Conservation (phyloP, 2,113 vertebrate species). For the Oreochromis spilurus region DNA sequence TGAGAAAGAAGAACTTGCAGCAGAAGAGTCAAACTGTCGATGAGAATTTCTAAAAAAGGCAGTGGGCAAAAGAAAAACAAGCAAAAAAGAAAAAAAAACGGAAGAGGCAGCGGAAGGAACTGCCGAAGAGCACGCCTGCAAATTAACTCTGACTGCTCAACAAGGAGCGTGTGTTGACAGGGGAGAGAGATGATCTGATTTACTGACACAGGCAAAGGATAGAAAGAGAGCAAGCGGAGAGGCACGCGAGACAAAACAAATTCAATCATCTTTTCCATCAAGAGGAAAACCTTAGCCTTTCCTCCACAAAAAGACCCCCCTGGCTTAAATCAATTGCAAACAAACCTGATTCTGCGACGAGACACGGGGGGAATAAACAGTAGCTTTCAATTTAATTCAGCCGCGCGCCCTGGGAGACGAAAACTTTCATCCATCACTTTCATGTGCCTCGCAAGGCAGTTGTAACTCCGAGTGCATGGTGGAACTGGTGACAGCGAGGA, state of each 20-base stretch:
- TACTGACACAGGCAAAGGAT: slow-evolving; percentile 61
- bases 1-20: slow-evolving; percentile 12
- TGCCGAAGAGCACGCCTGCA: slow-evolving; percentile 36
- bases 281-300: slow-evolving; percentile 62
- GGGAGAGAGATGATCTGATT: slow-evolving; percentile 71
- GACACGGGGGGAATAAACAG: slow-evolving; percentile 74
- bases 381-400: slow-evolving; percentile 78
- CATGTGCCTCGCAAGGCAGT: slow-evolving; percentile 49
- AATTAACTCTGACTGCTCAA: slow-evolving; percentile 76
- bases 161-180: slow-evolving; percentile 73
- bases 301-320: slow-evolving; percentile 52
- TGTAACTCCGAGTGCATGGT: slow-evolving; percentile 28
- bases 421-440: slow-evolving; percentile 79
- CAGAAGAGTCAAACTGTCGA: neutral
- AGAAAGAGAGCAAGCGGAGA: slow-evolving; percentile 39
- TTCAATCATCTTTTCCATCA: slow-evolving; percentile 74
- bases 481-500: slow-evolving; percentile 42
- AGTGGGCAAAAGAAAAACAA: neutral
- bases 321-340: slow-evolving; percentile 77
- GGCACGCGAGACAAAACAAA: slow-evolving; percentile 70
- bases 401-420: slow-evolving; percentile 49
- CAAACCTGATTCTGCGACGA: slow-evolving; percentile 68
- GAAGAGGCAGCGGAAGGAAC: neutral
- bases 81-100: neutral
- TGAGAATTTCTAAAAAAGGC: neutral